Evolutionary conservation across 2,888 invertebrate species (phyloP).

Genomic region (Steinernema carpocapsae): DNA sequence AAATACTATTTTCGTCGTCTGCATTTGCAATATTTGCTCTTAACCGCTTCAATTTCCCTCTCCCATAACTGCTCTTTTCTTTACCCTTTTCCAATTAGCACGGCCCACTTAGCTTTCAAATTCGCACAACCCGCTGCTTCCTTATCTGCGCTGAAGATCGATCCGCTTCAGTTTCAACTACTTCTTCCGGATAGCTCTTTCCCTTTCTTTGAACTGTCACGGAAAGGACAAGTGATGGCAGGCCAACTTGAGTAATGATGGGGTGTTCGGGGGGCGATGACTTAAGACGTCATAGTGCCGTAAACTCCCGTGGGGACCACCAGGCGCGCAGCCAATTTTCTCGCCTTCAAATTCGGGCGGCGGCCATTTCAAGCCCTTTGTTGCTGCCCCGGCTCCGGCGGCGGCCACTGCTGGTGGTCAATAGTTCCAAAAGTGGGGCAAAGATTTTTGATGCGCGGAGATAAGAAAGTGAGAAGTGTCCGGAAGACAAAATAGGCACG

Average conservation of each 20-base stretch:
- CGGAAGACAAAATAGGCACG: not conserved
- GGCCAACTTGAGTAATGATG: constrained; percentile 37
- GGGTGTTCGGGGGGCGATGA: constrained; percentile 37
- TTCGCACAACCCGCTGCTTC: too few species aligned
- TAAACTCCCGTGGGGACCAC: constrained; percentile 19
- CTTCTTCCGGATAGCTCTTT: not conserved
- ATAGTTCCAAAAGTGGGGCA: not conserved
- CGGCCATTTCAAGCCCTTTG: not conserved
- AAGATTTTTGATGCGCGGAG: constrained; percentile 34
- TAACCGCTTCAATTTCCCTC: too few species aligned
- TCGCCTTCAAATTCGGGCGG: constrained; percentile 20
- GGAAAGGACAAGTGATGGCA: constrained; percentile 37
- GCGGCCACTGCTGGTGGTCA: constrained; percentile 6
- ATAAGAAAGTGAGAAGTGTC: constrained; percentile 1
- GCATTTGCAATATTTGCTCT: too few species aligned
- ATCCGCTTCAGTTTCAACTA: not conserved
- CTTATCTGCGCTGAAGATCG: too few species aligned
- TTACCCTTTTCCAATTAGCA: too few species aligned
- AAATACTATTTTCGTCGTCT: too few species aligned
- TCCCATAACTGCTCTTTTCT: too few species aligned
- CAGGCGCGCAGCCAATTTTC: constrained; percentile 35
- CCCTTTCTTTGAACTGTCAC: constrained; percentile 27
- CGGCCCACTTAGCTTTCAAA: too few species aligned
- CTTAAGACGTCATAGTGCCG: constrained; percentile 34
- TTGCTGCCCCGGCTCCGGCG: not conserved